These are phyloP conservation scores for Camponotus vicinus DNA, from an alignment of 1,140 invertebrate genomes.

Conservation along the genomic window DNA sequence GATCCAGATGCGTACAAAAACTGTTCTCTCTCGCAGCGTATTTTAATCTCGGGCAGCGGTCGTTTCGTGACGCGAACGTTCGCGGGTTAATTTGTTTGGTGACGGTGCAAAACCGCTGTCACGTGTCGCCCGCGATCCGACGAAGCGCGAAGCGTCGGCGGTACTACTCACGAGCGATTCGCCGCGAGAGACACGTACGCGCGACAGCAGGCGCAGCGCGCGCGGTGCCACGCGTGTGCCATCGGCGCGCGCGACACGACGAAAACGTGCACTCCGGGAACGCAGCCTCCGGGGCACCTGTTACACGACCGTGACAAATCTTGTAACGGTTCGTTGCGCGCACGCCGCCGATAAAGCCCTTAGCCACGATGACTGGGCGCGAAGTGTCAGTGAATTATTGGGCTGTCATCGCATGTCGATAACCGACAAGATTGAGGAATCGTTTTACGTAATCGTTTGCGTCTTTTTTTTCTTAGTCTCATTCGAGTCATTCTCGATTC, in stretches of 20 bases:
- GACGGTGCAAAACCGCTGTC: constrained; percentile 52
- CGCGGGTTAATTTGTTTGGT: constrained; percentile 55
- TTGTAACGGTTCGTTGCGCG: constrained; percentile 59
- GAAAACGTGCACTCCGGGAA: constrained; percentile 1
- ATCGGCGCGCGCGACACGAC: neutral
- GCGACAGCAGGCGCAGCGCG: constrained; percentile 67
- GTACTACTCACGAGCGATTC: constrained; percentile 30
- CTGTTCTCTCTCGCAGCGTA: neutral
- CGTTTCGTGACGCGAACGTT: constrained; percentile 29
- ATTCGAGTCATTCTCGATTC: neutral
- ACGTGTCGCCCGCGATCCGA: constrained; percentile 15
- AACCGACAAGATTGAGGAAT: constrained; percentile 8
- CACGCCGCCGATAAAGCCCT: constrained; percentile 44
- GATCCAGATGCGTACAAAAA: neutral
- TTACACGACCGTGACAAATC: constrained; percentile 71
- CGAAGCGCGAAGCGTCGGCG: neutral
- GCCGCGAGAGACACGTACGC: constrained; percentile 68
- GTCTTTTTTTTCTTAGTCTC: neutral
- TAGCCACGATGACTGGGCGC: constrained; percentile 44
- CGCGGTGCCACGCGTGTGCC: constrained; percentile 1
- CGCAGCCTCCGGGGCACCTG: constrained; percentile 74
- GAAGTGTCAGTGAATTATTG: constrained; percentile 46
- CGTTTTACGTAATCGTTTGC: neutral
- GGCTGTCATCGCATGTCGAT: constrained; percentile 39
- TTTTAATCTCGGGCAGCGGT: constrained; percentile 45